Conservation (phyloP, 1,140 invertebrate genomes). For the Drosophila lini region DNA sequence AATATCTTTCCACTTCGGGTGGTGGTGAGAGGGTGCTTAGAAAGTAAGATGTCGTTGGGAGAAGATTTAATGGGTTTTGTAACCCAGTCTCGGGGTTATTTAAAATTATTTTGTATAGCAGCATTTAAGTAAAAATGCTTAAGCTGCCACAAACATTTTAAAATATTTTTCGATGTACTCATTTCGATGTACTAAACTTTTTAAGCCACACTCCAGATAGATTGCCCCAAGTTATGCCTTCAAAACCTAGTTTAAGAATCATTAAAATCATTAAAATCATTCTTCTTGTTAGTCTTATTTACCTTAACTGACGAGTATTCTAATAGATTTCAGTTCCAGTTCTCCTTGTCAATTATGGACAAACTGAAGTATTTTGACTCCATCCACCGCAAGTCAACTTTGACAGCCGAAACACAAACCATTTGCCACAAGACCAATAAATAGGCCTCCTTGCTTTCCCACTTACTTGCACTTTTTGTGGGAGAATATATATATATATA, state of each 20-base stretch:
- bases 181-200: neutral
- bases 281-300: neutral
- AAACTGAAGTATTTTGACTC: constrained; percentile 19
- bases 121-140: neutral
- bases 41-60: constrained; percentile 1
- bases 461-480: neutral
- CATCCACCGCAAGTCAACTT: neutral
- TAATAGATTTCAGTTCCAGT: neutral
- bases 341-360: constrained; percentile 8
- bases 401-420: constrained; percentile 20
- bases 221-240: neutral
- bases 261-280: neutral
- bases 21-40: neutral
- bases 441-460: neutral
- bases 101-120: neutral
- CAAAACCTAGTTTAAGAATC: neutral
- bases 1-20: neutral
- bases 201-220: neutral
- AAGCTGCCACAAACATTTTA: neutral
- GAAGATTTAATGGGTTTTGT: constrained; percentile 18
- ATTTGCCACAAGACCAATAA: constrained; percentile 16
- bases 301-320: neutral
- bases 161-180: neutral
- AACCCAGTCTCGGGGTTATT: neutral
- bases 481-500: neutral